Conservation (phyloP, 2,888 invertebrate species). For the Drosophila leonis region DNA sequence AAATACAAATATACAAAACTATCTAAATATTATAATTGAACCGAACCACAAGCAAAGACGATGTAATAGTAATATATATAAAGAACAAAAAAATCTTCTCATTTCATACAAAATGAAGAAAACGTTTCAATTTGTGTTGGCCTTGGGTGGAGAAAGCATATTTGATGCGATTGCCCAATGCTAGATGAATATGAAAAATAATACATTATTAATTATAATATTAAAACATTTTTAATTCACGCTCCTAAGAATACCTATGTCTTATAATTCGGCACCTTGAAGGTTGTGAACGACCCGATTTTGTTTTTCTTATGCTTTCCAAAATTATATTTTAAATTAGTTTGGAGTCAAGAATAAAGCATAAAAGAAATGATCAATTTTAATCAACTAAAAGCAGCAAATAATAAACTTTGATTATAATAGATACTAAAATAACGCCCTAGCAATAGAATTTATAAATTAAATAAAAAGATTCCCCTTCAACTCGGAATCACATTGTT, state of each 20-base stretch:
- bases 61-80: slow-evolving; percentile 51
- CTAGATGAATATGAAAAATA: slow-evolving; percentile 39
- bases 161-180: slow-evolving; percentile 32
- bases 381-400: slow-evolving; percentile 46
- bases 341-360: slow-evolving; percentile 19
- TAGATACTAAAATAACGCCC: slow-evolving; percentile 37
- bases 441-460: slow-evolving; percentile 52
- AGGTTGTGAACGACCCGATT: slow-evolving; percentile 13
- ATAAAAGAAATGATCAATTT: slow-evolving; percentile 24
- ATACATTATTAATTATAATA: slow-evolving; percentile 32
- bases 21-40: slow-evolving; percentile 33
- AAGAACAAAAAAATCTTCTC: slow-evolving; percentile 7
- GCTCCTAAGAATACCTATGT: slow-evolving; percentile 28
- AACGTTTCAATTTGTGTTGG: slow-evolving; percentile 43
- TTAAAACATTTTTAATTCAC: slow-evolving; percentile 23
- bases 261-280: slow-evolving; percentile 6
- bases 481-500: slow-evolving; percentile 25
- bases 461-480: slow-evolving; percentile 17
- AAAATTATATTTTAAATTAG: slow-evolving; percentile 44
- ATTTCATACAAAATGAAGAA: slow-evolving; percentile 29
- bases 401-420: slow-evolving; percentile 45
- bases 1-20: slow-evolving; percentile 18
- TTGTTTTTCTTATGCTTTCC: slow-evolving; percentile 16
- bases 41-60: slow-evolving; percentile 26
- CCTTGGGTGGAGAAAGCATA: slow-evolving; percentile 15